Evolutionary conservation across 2,888 invertebrate genomes (phyloP), one percentile per base, ranked within the genome.

Genomic region (Urechis unicinctus): DNA sequence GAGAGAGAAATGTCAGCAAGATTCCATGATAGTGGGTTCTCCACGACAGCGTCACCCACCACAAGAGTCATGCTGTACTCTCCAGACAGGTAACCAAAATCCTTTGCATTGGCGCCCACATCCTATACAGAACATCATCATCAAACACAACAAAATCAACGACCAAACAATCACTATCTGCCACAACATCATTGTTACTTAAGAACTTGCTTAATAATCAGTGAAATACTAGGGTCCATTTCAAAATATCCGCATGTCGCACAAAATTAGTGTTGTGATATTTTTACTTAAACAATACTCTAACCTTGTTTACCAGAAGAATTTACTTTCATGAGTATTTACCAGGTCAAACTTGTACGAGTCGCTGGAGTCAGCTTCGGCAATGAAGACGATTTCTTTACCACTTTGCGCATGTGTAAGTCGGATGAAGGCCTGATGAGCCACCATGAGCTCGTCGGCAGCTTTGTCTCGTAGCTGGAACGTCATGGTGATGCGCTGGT

Each of bases 331-430:
- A n/a, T n/a, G n/a, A n/a, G n/a, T n/a, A 65, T 83, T 77, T 69
- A 89, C 89, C 85, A 97, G 84, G 72, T 95, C 94, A 62, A 95
- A 88, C 80, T 90, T 91, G 78, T 96, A 95, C 28, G 63, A 66
- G 21, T 72, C 73, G 53, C 68, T 55, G 59, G 70, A 61, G 72
- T 94, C 94, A 3, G 88, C 86, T 74, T 96, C 95, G 1, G 95
- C 91, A 3, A 97, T 89, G 76, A 92, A 96, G 68, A 94, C 86
- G 50, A 93, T 88, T 81, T 97, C 97, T 59, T 86, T 85, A n/a
- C 83, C 81, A 0, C 82, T 82, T 50, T 74, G 69, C 21, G 80
- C 79, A 66, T 88, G 84, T 55, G 77, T 75, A 53, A 78, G 63
- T 43, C 73, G 66, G 43, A 78, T 69, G 65, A 78, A 78, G 3